Evolutionary conservation across 1,140 invertebrate species (phyloP).

Genomic region (Stenopsyche tienmushanensis): DNA sequence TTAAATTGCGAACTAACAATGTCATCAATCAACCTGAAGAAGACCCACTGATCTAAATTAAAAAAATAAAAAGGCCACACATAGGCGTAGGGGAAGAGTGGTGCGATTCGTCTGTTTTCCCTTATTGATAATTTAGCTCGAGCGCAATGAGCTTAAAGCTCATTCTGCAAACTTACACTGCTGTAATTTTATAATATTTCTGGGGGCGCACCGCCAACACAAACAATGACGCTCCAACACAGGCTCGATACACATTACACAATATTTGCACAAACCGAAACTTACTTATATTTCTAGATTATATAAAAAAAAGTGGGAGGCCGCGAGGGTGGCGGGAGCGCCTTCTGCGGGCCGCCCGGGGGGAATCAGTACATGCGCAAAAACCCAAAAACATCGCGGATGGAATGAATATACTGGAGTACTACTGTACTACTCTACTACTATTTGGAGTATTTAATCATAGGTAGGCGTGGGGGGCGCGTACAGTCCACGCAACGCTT

Average conservation of each 20-base stretch:
- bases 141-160: constrained; percentile 17
- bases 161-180: constrained; percentile 24
- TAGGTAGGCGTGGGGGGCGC: constrained; percentile 19
- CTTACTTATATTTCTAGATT: constrained; percentile 38
- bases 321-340: neutral
- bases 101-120: constrained; percentile 23
- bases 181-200: constrained; percentile 30
- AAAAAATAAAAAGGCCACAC: too few relatives aligned
- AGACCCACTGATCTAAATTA: too few relatives aligned
- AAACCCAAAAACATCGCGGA: constrained; percentile 38
- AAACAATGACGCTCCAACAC: constrained; percentile 10
- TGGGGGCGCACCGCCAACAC: constrained; percentile 11
- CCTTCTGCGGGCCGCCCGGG: neutral
- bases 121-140: constrained; percentile 19
- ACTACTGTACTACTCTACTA: constrained; percentile 34
- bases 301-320: constrained; percentile 33
- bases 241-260: constrained; percentile 33
- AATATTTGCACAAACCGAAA: constrained; percentile 38
- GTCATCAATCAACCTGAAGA: too few relatives aligned
- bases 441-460: constrained; percentile 41
- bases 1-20: too few relatives aligned
- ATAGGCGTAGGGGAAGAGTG: too few relatives aligned
- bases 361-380: constrained; percentile 39
- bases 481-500: constrained; percentile 29
- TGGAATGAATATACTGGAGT: constrained; percentile 37